Evolutionary conservation across 2,113 vertebrate genomes (phyloP), one percentile per base, ranked within the genome.

Genomic region (Notarius quadriscutis): DNA sequence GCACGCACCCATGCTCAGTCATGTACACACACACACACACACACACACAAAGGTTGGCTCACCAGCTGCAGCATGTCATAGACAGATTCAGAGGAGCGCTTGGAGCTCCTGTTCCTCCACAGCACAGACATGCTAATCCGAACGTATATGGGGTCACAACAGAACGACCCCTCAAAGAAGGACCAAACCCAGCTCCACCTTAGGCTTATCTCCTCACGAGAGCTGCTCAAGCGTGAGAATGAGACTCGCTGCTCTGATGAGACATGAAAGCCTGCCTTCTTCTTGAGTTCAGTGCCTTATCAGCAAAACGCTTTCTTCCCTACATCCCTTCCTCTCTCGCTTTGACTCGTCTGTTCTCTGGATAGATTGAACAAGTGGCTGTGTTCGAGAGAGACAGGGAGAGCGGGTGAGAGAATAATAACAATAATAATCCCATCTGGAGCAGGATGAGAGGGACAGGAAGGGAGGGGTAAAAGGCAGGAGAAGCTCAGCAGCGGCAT

Each of bases 1-100:
- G 18, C 57, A 77, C 27, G 84, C 41, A 90, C 55, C 27, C 74
- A 78, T 30, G 53, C n/a, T 57, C 77, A 57, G 9, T 6, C 50
- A 86, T 58, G 71, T 48, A 58, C 74, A 55, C 55, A 84, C 71
- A 84, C 58, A 14, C 65, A 83, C 27, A 83, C 30, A 67, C 82
- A 78, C 77, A 82, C 69, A 74, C 48, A 85, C 27, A 72, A 25
- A 62, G 48, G 77, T 79, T 17, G 8, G 89, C 97, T 97, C 96
- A 98, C 97, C 97, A 96, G 93, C 90, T 96, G 94, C 86, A 97
- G 94, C 88, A 96, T 91, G 60, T 93, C 94, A 91, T 93, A 93
- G 77, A 96, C 60, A 30, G 96, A 96, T 67, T 96, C 95, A 0
- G 95, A 91, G 0, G 95, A 93, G 90, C 89, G 91, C 88, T 92